These are phyloP conservation scores for Chrysomela aeneicollis DNA, from an alignment of 2,888 invertebrate species.

Conservation along the genomic window DNA sequence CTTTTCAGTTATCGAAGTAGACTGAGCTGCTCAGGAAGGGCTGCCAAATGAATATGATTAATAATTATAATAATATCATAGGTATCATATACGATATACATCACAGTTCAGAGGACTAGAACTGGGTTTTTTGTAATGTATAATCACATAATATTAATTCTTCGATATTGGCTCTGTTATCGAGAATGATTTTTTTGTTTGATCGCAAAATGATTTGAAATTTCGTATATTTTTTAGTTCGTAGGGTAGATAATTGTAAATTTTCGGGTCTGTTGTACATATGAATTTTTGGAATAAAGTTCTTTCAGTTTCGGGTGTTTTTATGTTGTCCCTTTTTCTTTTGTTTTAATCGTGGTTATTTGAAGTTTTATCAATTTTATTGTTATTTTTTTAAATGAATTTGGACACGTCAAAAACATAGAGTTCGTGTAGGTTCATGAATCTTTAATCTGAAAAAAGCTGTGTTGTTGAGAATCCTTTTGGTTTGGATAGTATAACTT, in stretches of 20 bases:
- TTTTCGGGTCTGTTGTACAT: neutral
- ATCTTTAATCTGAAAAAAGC: neutral
- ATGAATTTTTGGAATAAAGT: neutral
- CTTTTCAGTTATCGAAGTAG: no score
- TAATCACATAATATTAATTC: no score
- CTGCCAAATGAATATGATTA: no score
- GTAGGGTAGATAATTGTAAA: no score
- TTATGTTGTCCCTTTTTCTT: conserved; percentile 14
- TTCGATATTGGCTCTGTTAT: neutral
- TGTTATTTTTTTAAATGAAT: no score
- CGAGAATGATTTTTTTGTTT: conserved; percentile 11
- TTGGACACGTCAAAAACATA: neutral
- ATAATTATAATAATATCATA: no score
- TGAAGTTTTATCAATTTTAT: neutral
- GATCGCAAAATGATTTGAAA: neutral
- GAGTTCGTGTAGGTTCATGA: conserved; percentile 5
- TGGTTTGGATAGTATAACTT: neutral
- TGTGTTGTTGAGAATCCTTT: conserved; percentile 6
- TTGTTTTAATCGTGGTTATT: conserved; percentile 6
- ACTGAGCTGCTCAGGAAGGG: no score
- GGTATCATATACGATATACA: no score
- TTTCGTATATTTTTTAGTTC: neutral
- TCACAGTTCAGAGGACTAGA: no score
- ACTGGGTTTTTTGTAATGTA: no score
- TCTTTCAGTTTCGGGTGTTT: neutral